Evolutionary conservation across 2,113 vertebrate species (phyloP).

Genomic region (Plotosus lineatus): DNA sequence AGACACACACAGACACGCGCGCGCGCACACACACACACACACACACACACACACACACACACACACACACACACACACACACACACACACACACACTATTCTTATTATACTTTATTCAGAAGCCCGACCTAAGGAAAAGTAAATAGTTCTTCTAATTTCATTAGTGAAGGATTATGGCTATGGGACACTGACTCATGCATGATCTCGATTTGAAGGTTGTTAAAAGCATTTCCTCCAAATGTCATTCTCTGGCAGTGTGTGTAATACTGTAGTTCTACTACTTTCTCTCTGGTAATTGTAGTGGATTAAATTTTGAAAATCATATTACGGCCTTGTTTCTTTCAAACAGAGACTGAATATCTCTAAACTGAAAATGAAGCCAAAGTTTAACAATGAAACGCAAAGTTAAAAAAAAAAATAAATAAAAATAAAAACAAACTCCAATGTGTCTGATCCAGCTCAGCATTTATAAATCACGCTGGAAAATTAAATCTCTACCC

Average conservation of each 20-base stretch:
- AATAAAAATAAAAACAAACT: too few relatives aligned
- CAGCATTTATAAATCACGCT: conserved; percentile 17
- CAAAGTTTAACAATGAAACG: conserved; percentile 9
- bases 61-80: background rate
- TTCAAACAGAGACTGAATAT: conserved; percentile 23
- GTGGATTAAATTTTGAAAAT: background rate
- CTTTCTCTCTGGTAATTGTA: conserved; percentile 21
- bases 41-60: background rate
- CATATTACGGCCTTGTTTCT: background rate
- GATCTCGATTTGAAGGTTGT: conserved; percentile 33
- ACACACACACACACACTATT: background rate
- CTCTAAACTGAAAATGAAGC: conserved; percentile 26
- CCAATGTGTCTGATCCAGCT: conserved; percentile 13
- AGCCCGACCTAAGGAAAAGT: background rate
- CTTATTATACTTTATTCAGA: background rate
- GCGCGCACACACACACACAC: background rate
- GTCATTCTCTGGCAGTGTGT: conserved; percentile 16
- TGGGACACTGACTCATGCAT: background rate
- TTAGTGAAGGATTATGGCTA: conserved; percentile 8
- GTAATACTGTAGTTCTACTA: background rate
- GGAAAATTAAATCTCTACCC: conserved; percentile 47
- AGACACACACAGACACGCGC: too few relatives aligned
- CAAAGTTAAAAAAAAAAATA: conserved; percentile 10
- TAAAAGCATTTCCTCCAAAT: conserved; percentile 36
- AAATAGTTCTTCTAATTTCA: conserved; percentile 7